phyloP scores from a whole-genome alignment of 2,113 vertebrate species.

The Rhipidura dahli region DNA sequence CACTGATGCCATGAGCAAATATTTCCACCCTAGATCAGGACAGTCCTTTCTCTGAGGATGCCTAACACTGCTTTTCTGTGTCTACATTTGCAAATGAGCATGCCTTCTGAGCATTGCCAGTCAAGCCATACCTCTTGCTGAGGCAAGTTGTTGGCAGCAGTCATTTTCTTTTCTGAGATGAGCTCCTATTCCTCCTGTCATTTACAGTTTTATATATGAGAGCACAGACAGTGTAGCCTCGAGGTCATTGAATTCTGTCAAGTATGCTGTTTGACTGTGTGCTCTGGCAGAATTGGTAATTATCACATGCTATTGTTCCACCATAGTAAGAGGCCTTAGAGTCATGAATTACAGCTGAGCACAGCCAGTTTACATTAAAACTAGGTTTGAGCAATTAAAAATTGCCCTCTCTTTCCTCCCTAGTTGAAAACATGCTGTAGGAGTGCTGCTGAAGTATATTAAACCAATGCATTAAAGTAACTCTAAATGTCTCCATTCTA shows the following conservation, averaged over 20 bases:
- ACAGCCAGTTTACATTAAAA: conserved; percentile 21
- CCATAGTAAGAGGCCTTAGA: background rate
- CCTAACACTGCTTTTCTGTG: background rate
- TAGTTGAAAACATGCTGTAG: background rate
- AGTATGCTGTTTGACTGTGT: background rate
- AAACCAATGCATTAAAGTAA: background rate
- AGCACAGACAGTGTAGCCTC: background rate
- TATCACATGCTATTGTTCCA: background rate
- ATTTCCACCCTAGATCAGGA: background rate
- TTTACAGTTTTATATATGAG: background rate
- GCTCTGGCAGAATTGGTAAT: background rate
- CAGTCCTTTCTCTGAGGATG: background rate
- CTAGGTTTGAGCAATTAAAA: conserved; percentile 6
- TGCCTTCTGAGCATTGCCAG: background rate
- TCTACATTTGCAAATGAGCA: background rate
- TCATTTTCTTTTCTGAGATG: background rate
- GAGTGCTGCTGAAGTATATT: background rate
- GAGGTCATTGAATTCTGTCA: background rate
- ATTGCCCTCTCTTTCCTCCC: background rate
- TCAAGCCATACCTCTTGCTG: background rate
- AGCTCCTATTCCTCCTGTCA: background rate
- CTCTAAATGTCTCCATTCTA: background rate
- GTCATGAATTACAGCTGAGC: background rate
- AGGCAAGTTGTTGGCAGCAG: background rate
- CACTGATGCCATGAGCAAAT: background rate